A percentile compares a stretch with the other conserved stretches of the same genome.
phyloP scores from a whole-genome alignment of 1,140 invertebrate genomes.

The Aleiodes sp. region DNA sequence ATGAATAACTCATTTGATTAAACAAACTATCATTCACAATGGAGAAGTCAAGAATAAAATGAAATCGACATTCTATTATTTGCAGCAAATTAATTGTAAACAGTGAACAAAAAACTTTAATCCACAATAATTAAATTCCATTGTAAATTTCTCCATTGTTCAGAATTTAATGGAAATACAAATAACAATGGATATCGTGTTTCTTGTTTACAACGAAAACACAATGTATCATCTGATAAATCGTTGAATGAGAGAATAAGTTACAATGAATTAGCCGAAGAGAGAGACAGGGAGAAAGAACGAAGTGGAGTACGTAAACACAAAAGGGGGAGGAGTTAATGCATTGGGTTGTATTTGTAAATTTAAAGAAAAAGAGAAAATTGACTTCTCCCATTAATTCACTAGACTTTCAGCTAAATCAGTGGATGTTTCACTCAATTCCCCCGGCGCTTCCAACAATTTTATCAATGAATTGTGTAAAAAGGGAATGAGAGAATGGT shows the following conservation, averaged over 20 bases:
- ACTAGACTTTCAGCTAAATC: constrained; percentile 7
- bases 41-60: no score
- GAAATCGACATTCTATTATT: no score
- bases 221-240: constrained; percentile 6
- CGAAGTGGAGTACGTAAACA: not conserved
- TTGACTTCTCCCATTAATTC: not conserved
- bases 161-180: not conserved
- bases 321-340: not conserved
- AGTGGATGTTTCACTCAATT: not conserved
- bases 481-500: no score
- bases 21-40: no score
- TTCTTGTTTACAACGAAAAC: not conserved
- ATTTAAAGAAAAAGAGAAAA: not conserved
- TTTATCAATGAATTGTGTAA: no score
- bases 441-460: no score
- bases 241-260: not conserved
- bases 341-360: not conserved
- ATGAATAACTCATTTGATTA: no score
- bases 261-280: not conserved
- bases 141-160: no score
- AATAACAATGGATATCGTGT: constrained; percentile 2
- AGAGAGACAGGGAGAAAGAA: not conserved
- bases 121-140: no score
- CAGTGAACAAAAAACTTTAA: no score
- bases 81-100: no score